These are phyloP conservation scores for Pterostichus niger DNA, from an alignment of 2,888 invertebrate species.

Conservation along the genomic window DNA sequence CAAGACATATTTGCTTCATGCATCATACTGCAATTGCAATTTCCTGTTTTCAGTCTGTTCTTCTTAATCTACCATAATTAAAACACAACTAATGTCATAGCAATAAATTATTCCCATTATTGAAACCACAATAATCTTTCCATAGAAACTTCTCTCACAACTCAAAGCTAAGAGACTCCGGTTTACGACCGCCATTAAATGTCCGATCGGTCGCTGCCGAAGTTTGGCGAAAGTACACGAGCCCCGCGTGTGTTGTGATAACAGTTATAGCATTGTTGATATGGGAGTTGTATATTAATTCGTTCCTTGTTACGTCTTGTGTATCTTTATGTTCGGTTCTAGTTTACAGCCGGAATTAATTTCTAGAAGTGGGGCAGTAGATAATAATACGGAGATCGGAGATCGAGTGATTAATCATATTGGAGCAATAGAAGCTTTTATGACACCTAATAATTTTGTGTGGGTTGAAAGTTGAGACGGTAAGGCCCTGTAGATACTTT, in stretches of 20 bases:
- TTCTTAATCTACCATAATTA: conserved; percentile 23
- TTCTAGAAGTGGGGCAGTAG: conserved; percentile 31
- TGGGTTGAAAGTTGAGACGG: conserved; percentile 1
- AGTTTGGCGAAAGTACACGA: conserved; percentile 42
- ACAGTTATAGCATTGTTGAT: conserved; percentile 62
- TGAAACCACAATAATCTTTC: conserved; percentile 40
- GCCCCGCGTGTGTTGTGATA: conserved; percentile 58
- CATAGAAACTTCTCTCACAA: conserved; percentile 35
- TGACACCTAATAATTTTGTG: conserved; percentile 49
- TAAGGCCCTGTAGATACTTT: not conserved
- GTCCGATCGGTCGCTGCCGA: conserved; percentile 36
- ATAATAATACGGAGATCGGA: conserved; percentile 34
- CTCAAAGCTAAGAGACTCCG: conserved; percentile 3
- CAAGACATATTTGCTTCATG: too few relatives aligned
- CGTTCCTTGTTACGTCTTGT: conserved; percentile 47
- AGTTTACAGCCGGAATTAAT: conserved; percentile 56
- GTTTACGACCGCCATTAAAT: conserved; percentile 47
- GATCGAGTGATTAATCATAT: conserved; percentile 30
- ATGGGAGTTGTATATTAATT: conserved; percentile 67
- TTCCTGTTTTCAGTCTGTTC: conserved; percentile 14
- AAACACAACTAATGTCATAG: not conserved
- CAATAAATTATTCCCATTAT: conserved; percentile 21
- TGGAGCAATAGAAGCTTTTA: conserved; percentile 25
- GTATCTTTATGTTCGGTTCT: conserved; percentile 58
- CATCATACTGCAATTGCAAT: not conserved